Evolutionary conservation across 2,797 vertebrate genomes (phyloP).

Genomic region (Tauraco hartlaubi): DNA sequence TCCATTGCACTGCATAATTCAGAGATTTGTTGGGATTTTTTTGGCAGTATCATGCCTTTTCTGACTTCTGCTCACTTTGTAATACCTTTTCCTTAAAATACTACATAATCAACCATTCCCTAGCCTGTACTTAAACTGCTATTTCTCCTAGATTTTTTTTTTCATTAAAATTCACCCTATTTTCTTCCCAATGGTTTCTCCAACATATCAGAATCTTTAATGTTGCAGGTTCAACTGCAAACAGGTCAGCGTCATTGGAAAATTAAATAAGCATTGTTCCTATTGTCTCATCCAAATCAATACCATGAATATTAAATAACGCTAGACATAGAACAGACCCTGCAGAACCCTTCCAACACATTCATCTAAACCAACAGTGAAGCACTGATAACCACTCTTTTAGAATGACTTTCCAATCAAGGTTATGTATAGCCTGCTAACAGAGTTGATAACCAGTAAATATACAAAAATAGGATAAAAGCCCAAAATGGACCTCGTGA

Average conservation of each 20-base stretch:
- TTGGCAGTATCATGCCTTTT: not conserved
- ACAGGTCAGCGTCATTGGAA: not conserved
- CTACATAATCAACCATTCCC: not conserved
- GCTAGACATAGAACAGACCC: not conserved
- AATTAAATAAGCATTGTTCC: not conserved
- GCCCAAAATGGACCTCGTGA: not conserved
- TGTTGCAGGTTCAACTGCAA: not conserved
- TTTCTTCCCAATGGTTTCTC: not conserved
- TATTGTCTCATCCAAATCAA: constrained; percentile 43
- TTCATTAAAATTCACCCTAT: not conserved
- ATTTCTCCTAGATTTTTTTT: not conserved
- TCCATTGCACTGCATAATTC: not conserved
- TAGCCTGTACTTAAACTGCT: not conserved
- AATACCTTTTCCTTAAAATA: not conserved
- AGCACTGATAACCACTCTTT: not conserved
- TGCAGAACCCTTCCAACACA: not conserved
- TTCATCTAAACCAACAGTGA: not conserved
- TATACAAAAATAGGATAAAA: constrained; percentile 26
- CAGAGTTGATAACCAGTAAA: not conserved
- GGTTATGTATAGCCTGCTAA: not conserved
- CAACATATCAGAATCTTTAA: not conserved
- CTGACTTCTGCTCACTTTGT: not conserved
- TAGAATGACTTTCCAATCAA: constrained; percentile 40
- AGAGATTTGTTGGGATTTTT: fast-evolving
- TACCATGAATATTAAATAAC: constrained; percentile 41